A percentile compares a stretch with the other conserved stretches of the same genome.
phyloP scores from a whole-genome alignment of 1,140 invertebrate species.

The Melipona quadrifasciata region DNA sequence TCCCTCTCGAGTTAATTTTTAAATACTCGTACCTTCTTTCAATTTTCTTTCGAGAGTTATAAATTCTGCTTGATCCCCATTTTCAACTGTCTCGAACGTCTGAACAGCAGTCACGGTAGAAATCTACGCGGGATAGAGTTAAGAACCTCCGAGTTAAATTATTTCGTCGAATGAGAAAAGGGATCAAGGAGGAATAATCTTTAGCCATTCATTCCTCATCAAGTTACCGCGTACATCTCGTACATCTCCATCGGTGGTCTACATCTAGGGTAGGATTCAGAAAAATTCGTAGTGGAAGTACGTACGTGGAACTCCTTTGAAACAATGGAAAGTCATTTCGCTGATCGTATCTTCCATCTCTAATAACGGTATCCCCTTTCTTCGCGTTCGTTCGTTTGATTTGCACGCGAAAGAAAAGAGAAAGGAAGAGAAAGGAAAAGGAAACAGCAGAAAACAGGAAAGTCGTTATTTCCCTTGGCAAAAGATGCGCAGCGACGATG shows the following conservation, averaged over 20 bases:
- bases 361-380: background rate
- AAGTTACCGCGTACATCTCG: background rate
- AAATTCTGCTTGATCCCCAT: background rate
- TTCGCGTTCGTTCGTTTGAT: background rate
- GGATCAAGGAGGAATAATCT: background rate
- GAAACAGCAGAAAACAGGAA: no score
- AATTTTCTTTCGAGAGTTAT: no score
- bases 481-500: background rate
- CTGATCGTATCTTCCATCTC: background rate
- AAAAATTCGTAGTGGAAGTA: background rate
- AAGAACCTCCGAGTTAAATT: background rate
- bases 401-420: background rate
- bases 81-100: background rate
- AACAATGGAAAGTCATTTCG: constrained; percentile 2
- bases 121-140: background rate
- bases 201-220: background rate
- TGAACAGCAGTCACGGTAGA: background rate
- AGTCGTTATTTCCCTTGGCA: background rate
- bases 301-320: background rate
- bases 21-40: no score
- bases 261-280: background rate
- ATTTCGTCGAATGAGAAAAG: background rate
- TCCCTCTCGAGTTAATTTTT: no score
- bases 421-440: no score
- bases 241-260: background rate